Evolutionary conservation across 2,888 invertebrate species (phyloP).

Genomic region (Xanthia togata): DNA sequence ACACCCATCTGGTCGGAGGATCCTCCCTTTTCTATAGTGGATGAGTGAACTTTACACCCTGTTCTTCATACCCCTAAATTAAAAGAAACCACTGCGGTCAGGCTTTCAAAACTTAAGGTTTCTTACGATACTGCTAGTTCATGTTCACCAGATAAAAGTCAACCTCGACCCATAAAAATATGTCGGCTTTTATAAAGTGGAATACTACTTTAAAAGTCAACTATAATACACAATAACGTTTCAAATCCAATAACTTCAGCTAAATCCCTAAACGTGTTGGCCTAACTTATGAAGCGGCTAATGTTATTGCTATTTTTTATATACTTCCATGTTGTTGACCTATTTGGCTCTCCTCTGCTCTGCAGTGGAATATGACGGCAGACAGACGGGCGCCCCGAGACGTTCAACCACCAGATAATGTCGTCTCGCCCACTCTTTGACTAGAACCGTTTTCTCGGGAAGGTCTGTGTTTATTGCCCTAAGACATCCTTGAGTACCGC

Average conservation of each 20-base stretch:
- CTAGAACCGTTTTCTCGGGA: slow-evolving; percentile 41
- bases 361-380: slow-evolving; percentile 78
- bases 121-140: background rate
- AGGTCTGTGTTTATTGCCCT: slow-evolving; percentile 51
- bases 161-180: background rate
- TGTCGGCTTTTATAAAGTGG: background rate
- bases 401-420: slow-evolving; percentile 70
- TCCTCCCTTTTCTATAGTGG: too few species aligned
- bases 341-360: slow-evolving; percentile 76
- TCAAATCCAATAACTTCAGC: slow-evolving; percentile 17
- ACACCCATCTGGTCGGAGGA: too few species aligned
- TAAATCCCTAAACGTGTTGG: slow-evolving; percentile 39
- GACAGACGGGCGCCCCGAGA: slow-evolving; percentile 84
- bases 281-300: slow-evolving; percentile 36
- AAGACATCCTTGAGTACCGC: slow-evolving; percentile 29
- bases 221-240: background rate
- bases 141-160: background rate
- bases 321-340: slow-evolving; percentile 70
- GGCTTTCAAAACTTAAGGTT: background rate
- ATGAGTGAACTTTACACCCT: too few species aligned
- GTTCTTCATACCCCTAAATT: too few species aligned
- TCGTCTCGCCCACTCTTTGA: slow-evolving; percentile 68
- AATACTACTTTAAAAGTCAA: background rate
- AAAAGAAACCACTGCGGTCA: background rate
- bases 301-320: slow-evolving; percentile 47